Evolutionary conservation across 2,113 vertebrate genomes (phyloP).

Genomic region (Theristicus caerulescens): DNA sequence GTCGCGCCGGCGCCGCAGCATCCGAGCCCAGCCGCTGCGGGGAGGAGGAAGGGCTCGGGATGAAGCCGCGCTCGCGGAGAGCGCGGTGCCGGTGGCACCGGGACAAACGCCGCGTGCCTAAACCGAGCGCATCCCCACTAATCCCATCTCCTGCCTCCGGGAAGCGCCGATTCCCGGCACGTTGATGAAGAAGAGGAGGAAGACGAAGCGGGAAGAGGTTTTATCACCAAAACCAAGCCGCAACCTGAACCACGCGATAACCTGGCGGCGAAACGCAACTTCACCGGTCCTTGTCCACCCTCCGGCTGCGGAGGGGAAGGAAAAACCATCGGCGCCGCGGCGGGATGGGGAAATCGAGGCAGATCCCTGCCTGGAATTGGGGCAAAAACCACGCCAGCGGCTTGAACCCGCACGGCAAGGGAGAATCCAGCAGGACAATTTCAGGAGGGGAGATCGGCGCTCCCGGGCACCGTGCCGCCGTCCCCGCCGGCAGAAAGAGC

Average conservation of each 20-base stretch:
- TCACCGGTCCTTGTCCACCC: neutral
- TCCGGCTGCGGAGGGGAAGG: neutral
- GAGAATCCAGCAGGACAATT: neutral
- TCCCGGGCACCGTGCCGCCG: fast-evolving
- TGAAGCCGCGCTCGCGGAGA: neutral
- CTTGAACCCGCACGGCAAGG: neutral
- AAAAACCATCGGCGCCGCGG: fast-evolving
- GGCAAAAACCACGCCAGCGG: neutral
- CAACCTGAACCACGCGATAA: neutral
- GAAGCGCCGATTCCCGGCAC: neutral
- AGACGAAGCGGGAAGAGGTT: neutral
- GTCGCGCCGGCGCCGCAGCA: fast-evolving
- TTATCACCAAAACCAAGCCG: neutral
- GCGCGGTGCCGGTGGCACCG: fast-evolving
- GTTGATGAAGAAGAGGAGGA: neutral
- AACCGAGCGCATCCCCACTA: neutral
- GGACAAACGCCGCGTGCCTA: neutral
- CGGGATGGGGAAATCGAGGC: neutral
- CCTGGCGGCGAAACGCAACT: neutral
- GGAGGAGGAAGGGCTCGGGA: neutral
- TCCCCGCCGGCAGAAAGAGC: neutral
- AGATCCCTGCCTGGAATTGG: neutral
- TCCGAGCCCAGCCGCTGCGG: fast-evolving
- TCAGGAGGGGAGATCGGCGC: neutral
- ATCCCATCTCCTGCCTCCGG: neutral